These are phyloP conservation scores for Tragelaphus imberbis DNA, from an alignment of 2,113 vertebrate species.

Conservation along the genomic window DNA sequence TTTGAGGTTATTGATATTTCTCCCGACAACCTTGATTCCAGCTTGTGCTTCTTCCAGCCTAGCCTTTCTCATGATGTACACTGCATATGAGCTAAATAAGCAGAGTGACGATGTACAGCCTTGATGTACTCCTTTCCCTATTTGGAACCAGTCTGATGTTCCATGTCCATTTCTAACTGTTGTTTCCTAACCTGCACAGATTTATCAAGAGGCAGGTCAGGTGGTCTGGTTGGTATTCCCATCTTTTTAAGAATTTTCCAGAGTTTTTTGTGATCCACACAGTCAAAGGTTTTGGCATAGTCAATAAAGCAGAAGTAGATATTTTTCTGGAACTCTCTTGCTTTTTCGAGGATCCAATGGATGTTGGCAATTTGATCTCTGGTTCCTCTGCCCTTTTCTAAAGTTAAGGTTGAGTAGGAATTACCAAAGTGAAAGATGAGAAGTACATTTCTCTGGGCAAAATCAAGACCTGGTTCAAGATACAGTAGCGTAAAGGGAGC, in stretches of 20 bases:
- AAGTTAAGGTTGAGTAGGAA: not conserved
- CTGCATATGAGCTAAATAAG: not conserved
- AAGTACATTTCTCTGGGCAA: not conserved
- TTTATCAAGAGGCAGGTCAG: not conserved
- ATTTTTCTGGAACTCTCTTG: not conserved
- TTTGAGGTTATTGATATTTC: not conserved
- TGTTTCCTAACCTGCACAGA: not conserved
- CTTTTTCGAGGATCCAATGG: not conserved
- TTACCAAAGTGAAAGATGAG: not conserved
- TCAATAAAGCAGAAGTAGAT: not conserved
- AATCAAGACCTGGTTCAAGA: not conserved
- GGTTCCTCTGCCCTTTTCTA: not conserved
- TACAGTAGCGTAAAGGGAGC: not conserved
- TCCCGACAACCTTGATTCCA: accelerated
- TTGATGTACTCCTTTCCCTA: not conserved
- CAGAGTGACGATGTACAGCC: not conserved
- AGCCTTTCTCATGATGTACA: not conserved
- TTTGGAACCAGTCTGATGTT: not conserved
- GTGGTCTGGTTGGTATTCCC: not conserved
- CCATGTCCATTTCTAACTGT: not conserved
- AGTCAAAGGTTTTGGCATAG: not conserved
- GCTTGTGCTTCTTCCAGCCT: not conserved
- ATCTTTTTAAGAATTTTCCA: not conserved
- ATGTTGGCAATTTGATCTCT: not conserved
- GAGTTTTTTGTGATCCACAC: not conserved